These are phyloP conservation scores for Pleuronectes platessa DNA, from an alignment of 2,113 vertebrate species.

Conservation along the genomic window DNA sequence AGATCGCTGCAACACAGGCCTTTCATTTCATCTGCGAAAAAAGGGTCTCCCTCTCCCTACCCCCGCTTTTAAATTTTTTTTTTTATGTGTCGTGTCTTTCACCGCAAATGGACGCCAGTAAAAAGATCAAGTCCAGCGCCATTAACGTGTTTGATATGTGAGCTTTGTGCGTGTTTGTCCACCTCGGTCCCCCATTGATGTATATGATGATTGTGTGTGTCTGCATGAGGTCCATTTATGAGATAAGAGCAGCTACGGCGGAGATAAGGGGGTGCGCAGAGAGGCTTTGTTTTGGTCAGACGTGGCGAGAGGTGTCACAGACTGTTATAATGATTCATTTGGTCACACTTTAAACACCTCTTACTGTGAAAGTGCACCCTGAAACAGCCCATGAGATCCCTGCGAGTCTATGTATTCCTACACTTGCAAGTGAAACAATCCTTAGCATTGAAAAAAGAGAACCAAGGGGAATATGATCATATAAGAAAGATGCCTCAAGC, in stretches of 20 bases:
- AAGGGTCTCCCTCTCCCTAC: conserved; percentile 7
- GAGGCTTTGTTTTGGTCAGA: conserved; percentile 69
- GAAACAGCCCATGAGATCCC: conserved; percentile 12
- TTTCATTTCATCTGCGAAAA: conserved; percentile 71
- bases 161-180: conserved; percentile 60
- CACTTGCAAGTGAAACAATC: background rate
- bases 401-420: background rate
- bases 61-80: conserved; percentile 27
- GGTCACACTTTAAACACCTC: conserved; percentile 47
- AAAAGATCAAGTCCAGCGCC: conserved; percentile 72
- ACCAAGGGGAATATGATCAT: background rate
- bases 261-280: conserved; percentile 58
- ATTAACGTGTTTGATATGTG: conserved; percentile 57
- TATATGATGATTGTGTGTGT: conserved; percentile 63
- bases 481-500: background rate
- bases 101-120: conserved; percentile 63
- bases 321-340: conserved; percentile 59
- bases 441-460: background rate
- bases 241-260: conserved; percentile 63
- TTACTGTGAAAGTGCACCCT: conserved; percentile 22
- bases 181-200: conserved; percentile 54
- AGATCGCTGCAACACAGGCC: conserved; percentile 71
- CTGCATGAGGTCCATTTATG: conserved; percentile 64
- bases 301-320: conserved; percentile 41
- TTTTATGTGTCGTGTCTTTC: conserved; percentile 70